Evolutionary conservation across 2,113 vertebrate species (phyloP), one percentile per base, ranked within the genome.

Genomic region (Gymnorhina tibicen): DNA sequence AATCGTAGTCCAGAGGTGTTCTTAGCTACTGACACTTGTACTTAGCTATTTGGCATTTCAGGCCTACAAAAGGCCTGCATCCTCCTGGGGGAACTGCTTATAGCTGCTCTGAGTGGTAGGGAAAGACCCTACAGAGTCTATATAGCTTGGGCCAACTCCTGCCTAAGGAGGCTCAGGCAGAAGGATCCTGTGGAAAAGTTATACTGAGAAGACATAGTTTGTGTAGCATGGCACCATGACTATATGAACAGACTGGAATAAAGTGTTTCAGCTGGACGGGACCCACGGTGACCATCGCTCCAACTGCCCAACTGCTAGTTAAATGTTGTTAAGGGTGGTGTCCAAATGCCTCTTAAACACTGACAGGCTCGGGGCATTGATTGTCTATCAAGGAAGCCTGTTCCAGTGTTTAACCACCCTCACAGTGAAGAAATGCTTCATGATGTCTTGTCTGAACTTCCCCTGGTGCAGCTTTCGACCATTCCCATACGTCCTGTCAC

Each of bases 281-380:
- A 63, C 30, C 39, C 13, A 24, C 1, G 2, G 8, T 0, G 5
- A 24, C 67, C 30, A 23, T 30, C 5, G 30, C 23, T 32, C 42
- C 21, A 41, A 22, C 27, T 72, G 28, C 18, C 50, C 0, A 0
- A 19, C 8, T 2, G 0, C 21, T 37, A 42, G 24, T 42, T 58
- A 15, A 15, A 32, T 6, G 1, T 37, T 23, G 42, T 37, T 66
- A 58, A 19, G 22, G 11, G 13, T 21, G 17, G 13, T 88, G 27
- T 80, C 21, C 32, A 37, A 81, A 44, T 1, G 4, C 22, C 19
- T 59, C 33, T 58, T 33, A 44, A 37, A 33, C 15, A 9, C 37
- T 50, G 37, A 20, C 22, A 59, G 37, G 44, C 6, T 13, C 6
- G 10, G 37, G 33, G 13, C 27, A 17, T 7, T 58, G 37, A n/a